Conservation (phyloP, 2,888 invertebrate genomes). For the Cremastinae sp. region DNA sequence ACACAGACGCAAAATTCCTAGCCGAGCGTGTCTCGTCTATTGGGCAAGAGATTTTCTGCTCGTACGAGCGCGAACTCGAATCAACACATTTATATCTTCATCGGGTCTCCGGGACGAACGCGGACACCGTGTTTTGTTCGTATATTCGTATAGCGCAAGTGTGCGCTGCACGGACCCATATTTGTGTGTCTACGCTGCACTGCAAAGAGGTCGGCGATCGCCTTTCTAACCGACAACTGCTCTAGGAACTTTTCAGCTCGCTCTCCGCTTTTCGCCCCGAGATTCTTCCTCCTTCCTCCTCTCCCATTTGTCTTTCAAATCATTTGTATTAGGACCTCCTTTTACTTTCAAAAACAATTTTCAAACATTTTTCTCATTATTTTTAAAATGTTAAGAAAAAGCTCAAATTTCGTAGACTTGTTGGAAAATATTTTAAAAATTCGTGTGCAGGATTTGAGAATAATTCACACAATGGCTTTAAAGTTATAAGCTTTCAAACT, state of each 20-base stretch:
- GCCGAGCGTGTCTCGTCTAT: constrained; percentile 54
- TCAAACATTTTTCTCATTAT: too few species aligned
- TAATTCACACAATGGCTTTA: too few species aligned
- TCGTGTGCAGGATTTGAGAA: too few species aligned
- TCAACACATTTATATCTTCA: constrained; percentile 14
- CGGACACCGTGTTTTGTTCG: constrained; percentile 20
- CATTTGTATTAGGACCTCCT: too few species aligned
- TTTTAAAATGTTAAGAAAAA: too few species aligned
- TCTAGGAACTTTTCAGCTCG: constrained; percentile 53
- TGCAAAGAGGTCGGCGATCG: constrained; percentile 63
- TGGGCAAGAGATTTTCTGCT: constrained; percentile 52
- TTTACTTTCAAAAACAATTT: too few species aligned
- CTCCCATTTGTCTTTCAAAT: too few species aligned
- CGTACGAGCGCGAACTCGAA: constrained; percentile 32
- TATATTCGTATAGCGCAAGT: constrained; percentile 46
- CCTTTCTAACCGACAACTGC: constrained; percentile 74
- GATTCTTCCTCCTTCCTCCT: too few species aligned
- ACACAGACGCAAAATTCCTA: constrained; percentile 60
- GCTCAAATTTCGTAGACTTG: too few species aligned
- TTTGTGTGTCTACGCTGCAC: constrained; percentile 11
- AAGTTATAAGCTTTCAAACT: too few species aligned
- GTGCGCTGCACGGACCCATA: constrained; percentile 31
- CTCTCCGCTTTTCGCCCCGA: not conserved
- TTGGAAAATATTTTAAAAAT: too few species aligned
- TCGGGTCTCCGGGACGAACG: constrained; percentile 36